A percentile compares a stretch with the other conserved stretches of the same genome.
These are phyloP conservation scores for Mastomys coucha DNA, from an alignment of 2,113 vertebrate genomes.

Conservation along the genomic window DNA sequence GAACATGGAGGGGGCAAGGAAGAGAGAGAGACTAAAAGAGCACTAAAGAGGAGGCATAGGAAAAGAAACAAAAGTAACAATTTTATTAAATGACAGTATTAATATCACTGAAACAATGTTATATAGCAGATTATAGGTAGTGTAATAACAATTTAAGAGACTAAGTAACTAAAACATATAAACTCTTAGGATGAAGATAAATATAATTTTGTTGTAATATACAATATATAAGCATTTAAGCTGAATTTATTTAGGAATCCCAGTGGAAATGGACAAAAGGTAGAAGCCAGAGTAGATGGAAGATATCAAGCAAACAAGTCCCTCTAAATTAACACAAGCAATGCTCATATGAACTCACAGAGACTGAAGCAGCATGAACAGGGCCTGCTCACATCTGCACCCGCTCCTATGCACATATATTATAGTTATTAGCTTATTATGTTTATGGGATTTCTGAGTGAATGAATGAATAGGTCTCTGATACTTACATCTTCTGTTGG, in stretches of 20 bases:
- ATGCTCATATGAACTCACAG: neutral
- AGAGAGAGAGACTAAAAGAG: neutral
- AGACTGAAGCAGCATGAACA: neutral
- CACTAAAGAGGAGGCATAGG: neutral
- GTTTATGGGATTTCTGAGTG: neutral
- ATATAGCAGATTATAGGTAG: neutral
- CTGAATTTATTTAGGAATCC: neutral
- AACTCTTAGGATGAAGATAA: neutral
- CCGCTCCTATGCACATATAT: no score
- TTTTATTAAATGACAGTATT: neutral
- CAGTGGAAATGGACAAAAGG: neutral
- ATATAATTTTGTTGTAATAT: conserved; percentile 34
- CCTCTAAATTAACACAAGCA: neutral
- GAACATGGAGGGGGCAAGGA: no score
- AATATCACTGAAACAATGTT: neutral
- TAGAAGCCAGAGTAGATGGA: neutral
- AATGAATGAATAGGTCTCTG: neutral
- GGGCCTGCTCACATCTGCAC: neutral
- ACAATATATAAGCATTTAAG: conserved; percentile 8
- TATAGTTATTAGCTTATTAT: no score
- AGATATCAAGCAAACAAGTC: neutral
- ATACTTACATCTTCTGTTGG: neutral
- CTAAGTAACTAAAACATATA: conserved; percentile 34
- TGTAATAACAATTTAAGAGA: neutral
- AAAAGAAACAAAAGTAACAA: neutral